phyloP scores from a whole-genome alignment of 2,888 invertebrate genomes.

The Drosophila fungiperda region DNA sequence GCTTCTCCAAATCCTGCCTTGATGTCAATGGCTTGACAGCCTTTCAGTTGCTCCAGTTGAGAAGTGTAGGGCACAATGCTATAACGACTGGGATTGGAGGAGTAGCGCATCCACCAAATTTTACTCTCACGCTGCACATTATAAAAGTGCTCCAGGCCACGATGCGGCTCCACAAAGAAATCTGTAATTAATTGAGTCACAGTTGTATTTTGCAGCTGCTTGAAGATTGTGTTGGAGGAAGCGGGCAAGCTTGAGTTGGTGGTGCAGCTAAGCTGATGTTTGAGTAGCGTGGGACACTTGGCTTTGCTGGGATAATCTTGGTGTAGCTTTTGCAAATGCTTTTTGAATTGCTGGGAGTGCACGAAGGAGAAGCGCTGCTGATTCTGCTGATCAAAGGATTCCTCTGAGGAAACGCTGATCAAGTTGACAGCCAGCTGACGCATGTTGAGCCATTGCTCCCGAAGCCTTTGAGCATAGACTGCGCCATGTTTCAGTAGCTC shows the following conservation, averaged over 20 bases:
- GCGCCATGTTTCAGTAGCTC: conserved; percentile 66
- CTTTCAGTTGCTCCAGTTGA: conserved; percentile 56
- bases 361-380: conserved; percentile 58
- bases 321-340: conserved; percentile 60
- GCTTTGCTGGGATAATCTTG: conserved; percentile 58
- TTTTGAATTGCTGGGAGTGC: conserved; percentile 79
- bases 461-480: conserved; percentile 60
- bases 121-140: conserved; percentile 91
- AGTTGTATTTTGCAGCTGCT: conserved; percentile 6
- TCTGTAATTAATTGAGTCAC: conserved; percentile 70
- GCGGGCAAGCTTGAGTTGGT: not conserved
- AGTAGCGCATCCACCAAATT: conserved; percentile 94
- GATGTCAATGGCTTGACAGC: conserved; percentile 87
- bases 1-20: conserved; percentile 88
- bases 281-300: conserved; percentile 75
- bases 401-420: not conserved
- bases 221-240: conserved; percentile 34
- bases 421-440: conserved; percentile 56
- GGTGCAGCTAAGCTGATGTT: conserved; percentile 40
- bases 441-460: conserved; percentile 64
- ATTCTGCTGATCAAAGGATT: not conserved
- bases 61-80: conserved; percentile 84
- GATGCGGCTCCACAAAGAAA: conserved; percentile 73
- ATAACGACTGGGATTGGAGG: conserved; percentile 90
- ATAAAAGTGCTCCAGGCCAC: conserved; percentile 88